A percentile compares a stretch with the other conserved stretches of the same genome.
These are phyloP conservation scores for Propithecus deckenii DNA, from an alignment of 2,797 vertebrate species.

Conservation along the genomic window DNA sequence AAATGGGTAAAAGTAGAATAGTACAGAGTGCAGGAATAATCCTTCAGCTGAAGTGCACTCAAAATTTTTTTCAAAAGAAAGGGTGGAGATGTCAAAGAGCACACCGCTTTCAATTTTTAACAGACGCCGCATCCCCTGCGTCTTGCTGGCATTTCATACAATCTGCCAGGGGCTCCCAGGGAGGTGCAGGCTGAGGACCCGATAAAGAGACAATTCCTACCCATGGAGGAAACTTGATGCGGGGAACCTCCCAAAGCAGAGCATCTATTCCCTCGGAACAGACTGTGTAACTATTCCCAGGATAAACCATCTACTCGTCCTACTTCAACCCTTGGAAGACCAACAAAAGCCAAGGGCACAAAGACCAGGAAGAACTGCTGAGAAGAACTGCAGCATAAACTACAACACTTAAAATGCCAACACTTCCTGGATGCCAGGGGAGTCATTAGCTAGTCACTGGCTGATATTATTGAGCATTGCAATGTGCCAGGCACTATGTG, in stretches of 20 bases:
- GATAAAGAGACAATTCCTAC: neutral
- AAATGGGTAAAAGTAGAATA: neutral
- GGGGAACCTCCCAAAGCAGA: constrained; percentile 14
- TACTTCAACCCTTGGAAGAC: neutral
- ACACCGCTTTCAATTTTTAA: neutral
- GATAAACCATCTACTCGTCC: constrained; percentile 13
- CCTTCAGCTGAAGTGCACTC: neutral
- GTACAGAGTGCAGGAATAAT: neutral
- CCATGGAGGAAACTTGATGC: neutral
- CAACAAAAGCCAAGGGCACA: constrained; percentile 11
- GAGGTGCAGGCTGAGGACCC: neutral
- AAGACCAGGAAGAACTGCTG: constrained; percentile 1
- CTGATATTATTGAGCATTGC: neutral
- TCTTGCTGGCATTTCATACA: neutral
- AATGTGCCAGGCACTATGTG: neutral
- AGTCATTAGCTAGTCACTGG: neutral
- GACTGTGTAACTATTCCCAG: neutral
- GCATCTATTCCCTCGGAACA: neutral
- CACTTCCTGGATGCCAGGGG: neutral
- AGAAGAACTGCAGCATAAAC: neutral
- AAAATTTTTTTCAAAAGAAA: neutral
- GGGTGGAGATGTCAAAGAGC: neutral
- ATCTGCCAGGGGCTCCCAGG: neutral
- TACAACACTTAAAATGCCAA: neutral
- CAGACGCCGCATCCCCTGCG: neutral